Conservation (phyloP, 2,113 vertebrate species). For the Abramis brama region DNA sequence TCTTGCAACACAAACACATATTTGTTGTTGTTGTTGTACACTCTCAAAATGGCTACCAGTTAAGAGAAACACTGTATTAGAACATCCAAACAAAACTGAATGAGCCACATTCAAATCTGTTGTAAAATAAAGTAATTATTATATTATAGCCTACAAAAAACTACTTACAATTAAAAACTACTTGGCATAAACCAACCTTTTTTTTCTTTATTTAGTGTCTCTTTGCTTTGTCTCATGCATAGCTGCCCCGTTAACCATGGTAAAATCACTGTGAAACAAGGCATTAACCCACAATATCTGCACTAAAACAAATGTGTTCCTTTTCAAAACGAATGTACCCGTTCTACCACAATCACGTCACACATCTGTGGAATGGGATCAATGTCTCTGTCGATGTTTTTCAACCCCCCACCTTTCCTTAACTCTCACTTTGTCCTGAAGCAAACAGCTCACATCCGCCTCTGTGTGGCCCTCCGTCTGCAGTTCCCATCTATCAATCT, state of each 20-base stretch:
- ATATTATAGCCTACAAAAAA: not conserved
- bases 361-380: slow-evolving; percentile 2
- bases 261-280: too few relatives aligned
- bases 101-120: not conserved
- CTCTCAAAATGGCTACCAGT: too few relatives aligned
- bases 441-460: slow-evolving; percentile 72
- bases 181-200: too few relatives aligned
- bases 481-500: slow-evolving; percentile 75
- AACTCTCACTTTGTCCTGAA: slow-evolving; percentile 59
- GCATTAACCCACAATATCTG: not conserved
- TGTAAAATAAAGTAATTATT: not conserved
- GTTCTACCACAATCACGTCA: not conserved
- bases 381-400: not conserved
- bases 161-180: too few relatives aligned
- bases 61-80: not conserved
- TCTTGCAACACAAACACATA: too few relatives aligned
- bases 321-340: not conserved
- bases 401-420: slow-evolving; percentile 55
- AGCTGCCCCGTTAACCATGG: too few relatives aligned
- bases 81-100: not conserved
- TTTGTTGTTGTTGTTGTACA: too few relatives aligned
- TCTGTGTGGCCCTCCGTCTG: slow-evolving; percentile 52
- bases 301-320: not conserved
- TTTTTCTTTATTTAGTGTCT: not conserved
- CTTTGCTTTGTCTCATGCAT: not conserved